Percentiles rank a stretch among this genome's conserved stretches.
phyloP scores from a whole-genome alignment of 2,113 vertebrate species.

The Corvus hawaiiensis region DNA sequence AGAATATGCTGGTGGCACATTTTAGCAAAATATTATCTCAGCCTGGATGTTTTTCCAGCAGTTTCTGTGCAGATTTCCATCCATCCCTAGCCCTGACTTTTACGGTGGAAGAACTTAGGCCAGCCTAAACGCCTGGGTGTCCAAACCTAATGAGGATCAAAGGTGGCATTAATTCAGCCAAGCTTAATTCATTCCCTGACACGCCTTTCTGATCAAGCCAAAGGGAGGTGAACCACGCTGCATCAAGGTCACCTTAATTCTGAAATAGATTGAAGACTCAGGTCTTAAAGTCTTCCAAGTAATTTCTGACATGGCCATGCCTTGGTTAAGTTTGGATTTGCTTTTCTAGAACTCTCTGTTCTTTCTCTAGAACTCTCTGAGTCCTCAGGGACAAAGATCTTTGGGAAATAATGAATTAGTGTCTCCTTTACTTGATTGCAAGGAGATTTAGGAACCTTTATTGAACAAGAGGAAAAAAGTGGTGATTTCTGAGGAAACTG shows the following conservation, averaged over 20 bases:
- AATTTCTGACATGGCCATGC: fast-evolving
- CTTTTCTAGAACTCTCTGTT: neutral
- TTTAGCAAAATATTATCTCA: neutral
- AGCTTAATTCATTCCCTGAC: neutral
- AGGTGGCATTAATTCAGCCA: neutral
- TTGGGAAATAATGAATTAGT: neutral
- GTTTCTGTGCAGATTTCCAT: neutral
- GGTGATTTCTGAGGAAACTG: neutral
- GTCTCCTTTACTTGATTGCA: neutral
- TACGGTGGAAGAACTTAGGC: fast-evolving
- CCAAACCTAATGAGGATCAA: neutral
- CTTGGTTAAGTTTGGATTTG: neutral
- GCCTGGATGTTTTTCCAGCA: neutral
- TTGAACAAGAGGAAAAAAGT: neutral
- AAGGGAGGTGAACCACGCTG: neutral
- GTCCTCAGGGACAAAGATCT: neutral
- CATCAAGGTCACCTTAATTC: neutral
- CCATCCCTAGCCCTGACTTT: neutral
- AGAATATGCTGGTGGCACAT: neutral
- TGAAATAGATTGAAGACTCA: neutral
- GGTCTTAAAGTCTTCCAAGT: neutral
- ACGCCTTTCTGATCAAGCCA: neutral
- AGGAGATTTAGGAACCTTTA: neutral
- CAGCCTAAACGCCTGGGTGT: neutral
- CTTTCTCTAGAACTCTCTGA: neutral